Evolutionary conservation across 2,113 vertebrate genomes (phyloP), one percentile per base, ranked within the genome.

Genomic region (Azemiops feae): DNA sequence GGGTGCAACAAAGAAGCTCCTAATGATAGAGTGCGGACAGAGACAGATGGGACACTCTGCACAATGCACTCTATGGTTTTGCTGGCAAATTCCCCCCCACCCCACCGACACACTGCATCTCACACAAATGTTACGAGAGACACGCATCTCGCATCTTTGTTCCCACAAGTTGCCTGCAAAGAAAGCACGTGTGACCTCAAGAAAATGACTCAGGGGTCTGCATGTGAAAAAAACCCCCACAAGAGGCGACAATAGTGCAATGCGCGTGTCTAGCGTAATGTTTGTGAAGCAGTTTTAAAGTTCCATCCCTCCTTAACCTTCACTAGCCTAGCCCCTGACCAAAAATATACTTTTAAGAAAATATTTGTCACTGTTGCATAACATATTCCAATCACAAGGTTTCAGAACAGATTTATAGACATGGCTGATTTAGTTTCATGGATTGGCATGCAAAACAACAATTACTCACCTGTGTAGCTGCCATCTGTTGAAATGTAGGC

Each of bases 401-500:
- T 90, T 93, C 50, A 60, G 30, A 85, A 43, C 69, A 52, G 53
- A 34, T 86, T 85, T 86, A 74, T 39, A 90, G 54, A 85, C 54
- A 89, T n/a, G 6, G 54, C 74, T 93, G 92, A 5, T 8, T 69
- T 85, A 85, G 20, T 14, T 85, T 14, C n/a, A 54, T 45, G 90
- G 55, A 64, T 1, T 30, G 9, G 54, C 92, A 90, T 93, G 92
- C 89, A 93, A 43, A 87, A 53, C 45, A 86, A 64, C 45, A 64
- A 23, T 22, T 30, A 90, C 92, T 90, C 92, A 93, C 92, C 92
- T 90, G 92, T 93, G 55, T 93, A 93, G 74, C 92, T 93, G 89
- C 92, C 92, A 90, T 93, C 92, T 43, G 92, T 93, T 87, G 92
- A 93, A 93, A 93, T 93, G 55, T 93, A 93, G 89, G 92, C 92